phyloP scores from a whole-genome alignment of 1,140 invertebrate genomes.

The Lutraria rhynchaena region DNA sequence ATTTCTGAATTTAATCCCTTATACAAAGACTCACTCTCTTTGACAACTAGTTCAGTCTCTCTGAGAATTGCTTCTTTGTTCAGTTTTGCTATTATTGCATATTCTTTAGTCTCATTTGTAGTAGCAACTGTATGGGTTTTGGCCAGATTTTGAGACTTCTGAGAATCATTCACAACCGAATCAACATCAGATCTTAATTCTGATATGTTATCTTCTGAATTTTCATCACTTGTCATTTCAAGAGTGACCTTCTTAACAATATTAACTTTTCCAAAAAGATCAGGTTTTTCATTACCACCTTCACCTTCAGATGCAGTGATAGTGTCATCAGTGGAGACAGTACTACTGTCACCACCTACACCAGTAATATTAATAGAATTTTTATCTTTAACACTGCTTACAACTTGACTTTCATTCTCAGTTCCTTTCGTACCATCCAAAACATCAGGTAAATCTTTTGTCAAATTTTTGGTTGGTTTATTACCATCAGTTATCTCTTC shows the following conservation, averaged over 20 bases:
- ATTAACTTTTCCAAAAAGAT: background rate
- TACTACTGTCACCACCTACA: background rate
- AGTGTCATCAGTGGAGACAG: background rate
- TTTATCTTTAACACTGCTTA: background rate
- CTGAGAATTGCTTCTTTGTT: conserved; percentile 53
- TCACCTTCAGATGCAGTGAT: background rate
- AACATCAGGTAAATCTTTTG: background rate
- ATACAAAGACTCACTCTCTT: conserved; percentile 39
- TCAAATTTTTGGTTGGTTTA: background rate
- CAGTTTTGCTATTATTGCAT: conserved; percentile 52
- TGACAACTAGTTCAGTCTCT: conserved; percentile 49
- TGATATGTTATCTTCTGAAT: background rate
- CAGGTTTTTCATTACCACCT: background rate
- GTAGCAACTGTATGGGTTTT: background rate
- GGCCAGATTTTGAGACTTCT: background rate
- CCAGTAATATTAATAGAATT: background rate
- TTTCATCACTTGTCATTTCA: background rate
- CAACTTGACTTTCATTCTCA: background rate
- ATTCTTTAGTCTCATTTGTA: conserved; percentile 35
- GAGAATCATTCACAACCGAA: background rate
- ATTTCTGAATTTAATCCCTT: background rate
- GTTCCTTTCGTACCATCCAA: no score
- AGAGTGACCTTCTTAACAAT: background rate
- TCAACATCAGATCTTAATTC: background rate
- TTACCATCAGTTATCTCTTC: background rate